Percentiles rank a stretch among this genome's conserved stretches.
Evolutionary conservation across 1,140 invertebrate genomes (phyloP).

Genomic region (Eurosta solidaginis): DNA sequence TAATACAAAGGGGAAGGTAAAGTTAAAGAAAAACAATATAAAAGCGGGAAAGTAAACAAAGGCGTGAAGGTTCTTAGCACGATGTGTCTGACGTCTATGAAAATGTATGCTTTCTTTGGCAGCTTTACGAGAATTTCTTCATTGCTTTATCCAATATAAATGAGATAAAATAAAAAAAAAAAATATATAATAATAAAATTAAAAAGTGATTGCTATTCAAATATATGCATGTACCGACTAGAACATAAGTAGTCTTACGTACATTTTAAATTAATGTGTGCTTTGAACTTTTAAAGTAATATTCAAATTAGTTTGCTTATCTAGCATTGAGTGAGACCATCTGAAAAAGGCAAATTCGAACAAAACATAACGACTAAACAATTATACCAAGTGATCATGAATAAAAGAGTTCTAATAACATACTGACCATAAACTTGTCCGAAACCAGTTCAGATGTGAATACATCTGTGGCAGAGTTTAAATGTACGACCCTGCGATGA

Average conservation of each 20-base stretch:
- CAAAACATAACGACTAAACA: background rate
- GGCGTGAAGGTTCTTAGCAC: background rate
- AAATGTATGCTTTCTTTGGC: background rate
- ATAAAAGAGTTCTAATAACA: background rate
- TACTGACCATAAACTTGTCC: background rate
- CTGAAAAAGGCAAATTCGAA: background rate
- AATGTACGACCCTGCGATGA: too few relatives aligned
- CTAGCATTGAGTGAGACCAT: background rate
- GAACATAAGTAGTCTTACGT: background rate
- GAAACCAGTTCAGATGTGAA: background rate
- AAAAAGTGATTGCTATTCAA: too few relatives aligned
- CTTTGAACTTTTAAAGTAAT: background rate
- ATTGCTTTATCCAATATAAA: background rate
- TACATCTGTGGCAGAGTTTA: background rate
- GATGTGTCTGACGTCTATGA: background rate
- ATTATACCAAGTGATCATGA: background rate
- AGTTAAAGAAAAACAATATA: background rate
- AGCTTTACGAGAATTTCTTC: background rate
- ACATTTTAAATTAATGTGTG: background rate
- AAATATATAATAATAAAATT: too few relatives aligned
- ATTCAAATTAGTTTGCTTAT: slow-evolving; percentile 2
- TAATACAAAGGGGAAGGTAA: background rate
- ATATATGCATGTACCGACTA: too few relatives aligned
- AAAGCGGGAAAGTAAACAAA: background rate
- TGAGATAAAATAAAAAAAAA: background rate